Base-by-base conservation (phyloP, 2,797 vertebrate genomes). In the Sebastes nivosus region DNA sequence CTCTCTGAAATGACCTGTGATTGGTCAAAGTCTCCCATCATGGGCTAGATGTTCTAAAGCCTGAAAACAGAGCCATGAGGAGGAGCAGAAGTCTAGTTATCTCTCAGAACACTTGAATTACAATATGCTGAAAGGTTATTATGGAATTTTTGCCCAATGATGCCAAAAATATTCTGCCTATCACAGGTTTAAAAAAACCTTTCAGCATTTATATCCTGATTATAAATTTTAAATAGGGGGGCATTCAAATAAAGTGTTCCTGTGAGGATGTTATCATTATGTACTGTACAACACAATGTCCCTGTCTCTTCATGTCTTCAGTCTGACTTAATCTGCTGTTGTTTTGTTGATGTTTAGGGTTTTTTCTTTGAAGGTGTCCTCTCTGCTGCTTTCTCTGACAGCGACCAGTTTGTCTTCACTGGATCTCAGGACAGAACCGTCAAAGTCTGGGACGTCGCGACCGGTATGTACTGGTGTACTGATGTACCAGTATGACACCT, bases 351-450 rank as follows among this genome's bases (percentile, higher is more conserved):
- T 72, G 71, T 81, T 72, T 87, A 97, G 96, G 94, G 93, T 2
- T 93, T 96, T 42, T 94, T 95, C 87, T 96, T 94, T 46, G 88
- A 92, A 71, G 94, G 96, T 0, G 86, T 97, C 54, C 86, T 94
- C 46, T 97, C 93, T 4, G 96, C 96, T 25, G 95, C 95, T 4
- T 97, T 97, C 91, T 97, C 97, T 6, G 93, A 92, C 72, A 96
- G 94, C 2, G 94, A 96, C 80, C 91, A 92, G 34, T 95, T 94
- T 0, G 61, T 97, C 80, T 96, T 94, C 34, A 95, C 93, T 0
- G 96, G 95, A 57, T 95, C 88, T 2, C 92, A 88, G 79, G 96
- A 97, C 90, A 85, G 93, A 79, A 96, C 96, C 29, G 54, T 97
- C 46, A 96, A 96, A 57, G 96, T 94, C 36, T 97, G 97, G 96